Conservation (phyloP, 2,113 vertebrate genomes). For the Drymodes brunneopygia region DNA sequence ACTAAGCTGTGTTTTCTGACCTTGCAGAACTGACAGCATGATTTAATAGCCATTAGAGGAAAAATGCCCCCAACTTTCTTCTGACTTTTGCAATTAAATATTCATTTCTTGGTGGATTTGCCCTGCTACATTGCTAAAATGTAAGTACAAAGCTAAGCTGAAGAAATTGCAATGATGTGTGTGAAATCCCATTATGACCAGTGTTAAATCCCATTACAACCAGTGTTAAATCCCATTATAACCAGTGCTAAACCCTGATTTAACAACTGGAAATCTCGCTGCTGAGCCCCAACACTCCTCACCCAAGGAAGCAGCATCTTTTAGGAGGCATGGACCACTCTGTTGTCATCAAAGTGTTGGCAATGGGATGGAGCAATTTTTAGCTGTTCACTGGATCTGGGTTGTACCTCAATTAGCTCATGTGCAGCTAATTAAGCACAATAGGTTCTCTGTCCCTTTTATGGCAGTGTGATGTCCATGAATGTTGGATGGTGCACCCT, state of each 20-base stretch:
- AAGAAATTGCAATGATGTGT: neutral
- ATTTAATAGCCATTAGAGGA: neutral
- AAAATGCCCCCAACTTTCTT: neutral
- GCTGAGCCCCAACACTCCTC: fast-evolving
- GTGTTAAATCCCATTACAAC: neutral
- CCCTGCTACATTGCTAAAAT: neutral
- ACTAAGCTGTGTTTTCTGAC: neutral
- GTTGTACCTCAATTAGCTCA: neutral
- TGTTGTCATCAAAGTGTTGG: fast-evolving
- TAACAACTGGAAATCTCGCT: neutral
- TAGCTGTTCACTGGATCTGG: neutral
- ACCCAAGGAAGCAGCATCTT: neutral
- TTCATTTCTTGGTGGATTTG: neutral
- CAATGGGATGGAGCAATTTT: neutral
- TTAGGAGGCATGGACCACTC: fast-evolving
- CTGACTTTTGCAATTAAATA: neutral
- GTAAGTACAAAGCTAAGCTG: neutral
- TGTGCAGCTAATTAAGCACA: neutral
- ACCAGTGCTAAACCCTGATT: neutral
- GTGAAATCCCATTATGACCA: neutral
- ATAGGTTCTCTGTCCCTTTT: neutral
- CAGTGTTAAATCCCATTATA: neutral
- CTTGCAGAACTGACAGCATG: neutral
- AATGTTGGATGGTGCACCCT: neutral
- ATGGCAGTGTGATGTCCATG: fast-evolving